These are phyloP conservation scores for Corythornis madagascariensis DNA, from an alignment of 2,113 vertebrate species.

Conservation along the genomic window DNA sequence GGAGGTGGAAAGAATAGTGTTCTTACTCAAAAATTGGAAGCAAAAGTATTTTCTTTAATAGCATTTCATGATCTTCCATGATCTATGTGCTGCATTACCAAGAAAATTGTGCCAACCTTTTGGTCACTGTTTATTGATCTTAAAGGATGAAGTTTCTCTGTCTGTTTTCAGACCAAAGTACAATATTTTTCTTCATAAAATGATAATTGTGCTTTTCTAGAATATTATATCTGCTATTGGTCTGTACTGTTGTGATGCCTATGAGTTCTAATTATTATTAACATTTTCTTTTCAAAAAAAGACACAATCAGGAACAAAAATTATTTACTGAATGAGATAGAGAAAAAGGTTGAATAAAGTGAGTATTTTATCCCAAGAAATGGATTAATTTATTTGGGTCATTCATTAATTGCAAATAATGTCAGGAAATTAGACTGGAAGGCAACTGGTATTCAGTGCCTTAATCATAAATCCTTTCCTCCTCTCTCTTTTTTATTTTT, in stretches of 20 bases:
- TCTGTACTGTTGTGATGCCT: not conserved
- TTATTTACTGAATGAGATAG: not conserved
- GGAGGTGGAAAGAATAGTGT: not conserved
- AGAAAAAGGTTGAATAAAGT: not conserved
- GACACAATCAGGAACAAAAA: not conserved
- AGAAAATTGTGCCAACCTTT: not conserved
- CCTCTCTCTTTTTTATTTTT: not conserved
- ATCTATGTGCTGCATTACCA: not conserved
- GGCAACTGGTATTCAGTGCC: not conserved
- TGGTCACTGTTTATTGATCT: not conserved
- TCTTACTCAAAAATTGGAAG: not conserved
- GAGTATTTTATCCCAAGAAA: not conserved
- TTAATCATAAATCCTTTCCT: not conserved
- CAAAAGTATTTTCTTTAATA: not conserved
- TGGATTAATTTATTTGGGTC: not conserved
- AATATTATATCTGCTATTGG: not conserved
- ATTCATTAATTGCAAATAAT: not conserved
- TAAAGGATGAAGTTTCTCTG: not conserved
- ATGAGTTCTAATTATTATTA: not conserved
- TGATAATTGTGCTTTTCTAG: not conserved
- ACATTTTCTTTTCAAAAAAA: not conserved
- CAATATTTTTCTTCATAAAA: not conserved
- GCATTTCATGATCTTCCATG: not conserved
- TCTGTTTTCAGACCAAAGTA: not conserved
- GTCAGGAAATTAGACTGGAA: not conserved